Conservation (phyloP, 2,113 vertebrate species). For the Setophaga petechia region DNA sequence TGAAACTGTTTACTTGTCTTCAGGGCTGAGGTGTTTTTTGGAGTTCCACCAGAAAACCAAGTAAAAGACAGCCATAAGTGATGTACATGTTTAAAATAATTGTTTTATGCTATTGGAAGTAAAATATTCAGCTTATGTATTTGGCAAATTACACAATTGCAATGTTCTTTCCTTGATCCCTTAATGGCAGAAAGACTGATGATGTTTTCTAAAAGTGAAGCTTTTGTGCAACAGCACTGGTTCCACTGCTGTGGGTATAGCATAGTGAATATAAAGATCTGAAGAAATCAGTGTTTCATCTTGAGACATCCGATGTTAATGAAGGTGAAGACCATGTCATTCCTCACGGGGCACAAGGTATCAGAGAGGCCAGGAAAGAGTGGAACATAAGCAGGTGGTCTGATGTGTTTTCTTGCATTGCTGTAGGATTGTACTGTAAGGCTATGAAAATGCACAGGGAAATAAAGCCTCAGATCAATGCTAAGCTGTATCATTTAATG, state of each 20-base stretch:
- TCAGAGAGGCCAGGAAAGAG: background rate
- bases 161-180: background rate
- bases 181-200: background rate
- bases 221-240: background rate
- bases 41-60: background rate
- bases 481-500: background rate
- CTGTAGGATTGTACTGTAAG: background rate
- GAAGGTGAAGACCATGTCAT: rapidly evolving
- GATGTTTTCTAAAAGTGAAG: background rate
- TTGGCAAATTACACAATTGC: background rate
- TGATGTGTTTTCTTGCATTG: background rate
- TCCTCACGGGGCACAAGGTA: background rate
- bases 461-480: background rate
- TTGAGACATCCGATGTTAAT: background rate
- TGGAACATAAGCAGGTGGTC: background rate
- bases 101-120: background rate
- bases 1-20: background rate
- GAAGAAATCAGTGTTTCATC: background rate
- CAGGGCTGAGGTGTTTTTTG: background rate
- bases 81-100: background rate
- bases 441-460: background rate
- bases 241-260: background rate
- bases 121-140: background rate
- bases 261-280: background rate
- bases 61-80: background rate